Base-by-base conservation (phyloP, 1,140 invertebrate species). In the Microplitis demolitor region DNA sequence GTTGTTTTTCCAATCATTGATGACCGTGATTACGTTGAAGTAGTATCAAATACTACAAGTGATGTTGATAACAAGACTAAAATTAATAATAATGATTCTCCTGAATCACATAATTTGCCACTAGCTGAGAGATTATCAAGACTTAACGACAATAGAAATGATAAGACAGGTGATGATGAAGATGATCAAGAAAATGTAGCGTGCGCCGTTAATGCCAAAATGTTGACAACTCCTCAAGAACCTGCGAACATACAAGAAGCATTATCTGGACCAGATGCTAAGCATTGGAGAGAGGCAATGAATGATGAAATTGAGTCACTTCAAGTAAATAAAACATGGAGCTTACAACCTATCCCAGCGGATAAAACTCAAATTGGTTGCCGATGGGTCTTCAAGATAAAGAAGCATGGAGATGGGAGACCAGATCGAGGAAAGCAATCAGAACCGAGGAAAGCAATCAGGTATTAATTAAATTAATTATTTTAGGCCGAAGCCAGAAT, bases 351-450 rank as follows among this genome's bases (percentile, higher is more conserved):
- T n/a, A 51, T 31, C 14, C 79, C 69, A 51, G 69, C 73, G 62
- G 53, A 63, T 16, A 16, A 72, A 14, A 58, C n/a, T 16, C 35
- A 9, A 11, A 50, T 75, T 13, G 53, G 69, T n/a, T 74, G 58
- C 50, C 75, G 76, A 68, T 87, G 82, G 85, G 79, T 87, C 13
- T 86, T 76, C 54, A 78, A 71, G 62, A 69, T 76, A 70, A 66
- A 78, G 72, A 64, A 70, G 72, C 71, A 73, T 16, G 63, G 74
- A 39, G 74, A 81, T 56, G 66, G 78, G 53, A 31, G 71, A 76
- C 11, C 39, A 70, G 24, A 66, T 39, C 35, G 74, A n/a, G n/a
- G n/a, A n/a, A n/a, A n/a, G n/a, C n/a, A n/a, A n/a, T n/a, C n/a
- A n/a, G n/a, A n/a, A n/a, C n/a, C n/a, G n/a, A n/a, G n/a, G n/a